Base-by-base conservation (phyloP, 2,113 vertebrate species). In the Rynchops niger region DNA sequence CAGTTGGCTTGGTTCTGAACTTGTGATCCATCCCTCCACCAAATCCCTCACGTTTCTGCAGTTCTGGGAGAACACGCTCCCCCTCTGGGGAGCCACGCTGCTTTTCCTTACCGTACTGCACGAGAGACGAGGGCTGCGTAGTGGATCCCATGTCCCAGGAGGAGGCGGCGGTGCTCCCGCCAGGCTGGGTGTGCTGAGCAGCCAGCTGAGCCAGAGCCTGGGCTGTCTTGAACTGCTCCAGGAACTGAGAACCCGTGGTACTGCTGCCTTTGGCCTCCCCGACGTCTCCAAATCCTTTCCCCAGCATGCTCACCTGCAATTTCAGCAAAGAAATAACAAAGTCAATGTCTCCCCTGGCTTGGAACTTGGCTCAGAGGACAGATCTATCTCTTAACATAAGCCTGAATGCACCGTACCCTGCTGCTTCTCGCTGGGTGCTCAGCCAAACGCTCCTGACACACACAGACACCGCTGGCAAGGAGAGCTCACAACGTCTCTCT, bases 221-320 rank as follows among this genome's bases (percentile, higher is more conserved):
- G 20, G 99, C 99, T 0, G 99, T 99, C 98, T 99, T 99, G 97
- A 99, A 99, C 97, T 99, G 99, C 98, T 99, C 99, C 98, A 99
- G 97, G 97, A 99, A 99, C 97, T 99, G 99, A 2, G 99, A 99
- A 12, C 99, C 99, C 9, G 99, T 99, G 81, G 99, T 99, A 26
- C 98, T 99, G 82, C 98, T 98, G 70, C 98, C 98, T 97, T 99
- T 99, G 91, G 99, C 98, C 76, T 99, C 99, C 9, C 98, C 98
- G 0, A 99, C 99, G 6, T 99, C 99, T 69, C 99, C 99, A 87
- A 99, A 99, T 38, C 99, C 98, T 97, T 99, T 99, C 88, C 98
- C 98, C 96, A 99, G 97, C 99, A 99, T 99, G 98, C 98, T 99
- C 94, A 99, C 99, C 99, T 99, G 97, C n/a, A 95, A 82, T 58